Evolutionary conservation across 2,797 vertebrate species (phyloP), one percentile per base, ranked within the genome.

Genomic region (Leuciscus waleckii): DNA sequence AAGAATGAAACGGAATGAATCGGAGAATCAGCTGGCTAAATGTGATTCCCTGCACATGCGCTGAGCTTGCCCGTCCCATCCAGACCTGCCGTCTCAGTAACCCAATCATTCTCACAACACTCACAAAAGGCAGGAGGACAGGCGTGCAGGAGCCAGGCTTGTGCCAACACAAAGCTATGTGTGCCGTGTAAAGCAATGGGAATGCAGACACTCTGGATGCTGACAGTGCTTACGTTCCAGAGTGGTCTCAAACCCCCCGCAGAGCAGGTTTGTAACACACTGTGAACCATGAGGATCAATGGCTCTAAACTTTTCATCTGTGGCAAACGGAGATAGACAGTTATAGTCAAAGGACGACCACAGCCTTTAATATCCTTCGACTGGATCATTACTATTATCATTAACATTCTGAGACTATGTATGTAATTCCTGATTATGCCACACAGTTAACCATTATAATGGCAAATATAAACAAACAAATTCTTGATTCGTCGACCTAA

Each of bases 281-380:
- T 97, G 97, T 98, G 97, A 96, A 98, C 96, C 96, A 97, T 96
- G 95, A 97, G 95, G 96, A 99, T 98, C 96, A 98, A 96, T 92
- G 98, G 97, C 95, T 98, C 97, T 96, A 98, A 95, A 96, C 97
- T 97, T 96, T 97, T 97, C 95, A 98, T 99, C 97, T 98, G 97
- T 97, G 96, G 96, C 95, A 96, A 95, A 96, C 94, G 96, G 93
- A 97, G 95, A 95, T 94, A 96, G 88, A 85, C 16, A 85, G 58
- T 51, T 73, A 61, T 0, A 79, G 67, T 51, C 51, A 78, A 70
- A 65, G 23, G 54, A 61, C 10, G 61, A n/a, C 17, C 19, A n/a
- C 19, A n/a, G 63, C 3, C 58, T 74, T 39, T 35, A 10, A 26
- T 17, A 61, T 21, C 23, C 35, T 37, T 76, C 19, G 7, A 63